Conservation (phyloP, 2,797 vertebrate species). For the Oryzias dopingdopingensis region DNA sequence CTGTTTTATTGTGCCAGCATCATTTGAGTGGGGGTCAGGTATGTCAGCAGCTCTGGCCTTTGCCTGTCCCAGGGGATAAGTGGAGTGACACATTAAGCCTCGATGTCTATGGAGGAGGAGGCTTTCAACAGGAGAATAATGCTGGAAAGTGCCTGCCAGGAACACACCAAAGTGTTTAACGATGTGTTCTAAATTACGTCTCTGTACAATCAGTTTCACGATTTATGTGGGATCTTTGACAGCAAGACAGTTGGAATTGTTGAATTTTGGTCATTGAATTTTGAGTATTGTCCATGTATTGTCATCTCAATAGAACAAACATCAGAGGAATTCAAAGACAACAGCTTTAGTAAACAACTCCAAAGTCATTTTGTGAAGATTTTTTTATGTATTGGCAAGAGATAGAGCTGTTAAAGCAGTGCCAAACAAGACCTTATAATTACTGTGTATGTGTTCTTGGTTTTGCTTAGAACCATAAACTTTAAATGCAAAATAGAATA, state of each 20-base stretch:
- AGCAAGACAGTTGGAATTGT: conserved; percentile 3
- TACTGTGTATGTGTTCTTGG: too few relatives aligned
- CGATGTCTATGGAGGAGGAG: conserved; percentile 46
- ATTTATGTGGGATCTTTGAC: background rate
- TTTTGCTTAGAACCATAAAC: too few relatives aligned
- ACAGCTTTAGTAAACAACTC: conserved; percentile 1
- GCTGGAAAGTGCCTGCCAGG: conserved; percentile 14
- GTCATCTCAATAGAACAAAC: conserved; percentile 1
- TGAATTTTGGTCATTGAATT: background rate
- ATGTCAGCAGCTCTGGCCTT: conserved; percentile 52
- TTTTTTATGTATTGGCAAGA: background rate
- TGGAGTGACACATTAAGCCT: conserved; percentile 50
- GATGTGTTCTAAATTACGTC: conserved; percentile 19
- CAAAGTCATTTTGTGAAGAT: conserved; percentile 4
- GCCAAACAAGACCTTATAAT: too few relatives aligned
- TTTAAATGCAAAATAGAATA: too few relatives aligned
- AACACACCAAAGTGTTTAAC: conserved; percentile 26
- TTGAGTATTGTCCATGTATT: background rate
- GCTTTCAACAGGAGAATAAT: conserved; percentile 28
- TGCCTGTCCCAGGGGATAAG: conserved; percentile 27
- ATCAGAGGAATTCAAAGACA: conserved; percentile 9
- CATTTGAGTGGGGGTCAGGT: conserved; percentile 56
- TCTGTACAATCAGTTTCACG: conserved; percentile 12
- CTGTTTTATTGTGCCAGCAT: conserved; percentile 70
- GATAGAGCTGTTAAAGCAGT: too few relatives aligned